Percentiles rank a stretch among this genome's conserved stretches.
Conservation (phyloP, 2,797 vertebrate species). For the Paguma larvata region DNA sequence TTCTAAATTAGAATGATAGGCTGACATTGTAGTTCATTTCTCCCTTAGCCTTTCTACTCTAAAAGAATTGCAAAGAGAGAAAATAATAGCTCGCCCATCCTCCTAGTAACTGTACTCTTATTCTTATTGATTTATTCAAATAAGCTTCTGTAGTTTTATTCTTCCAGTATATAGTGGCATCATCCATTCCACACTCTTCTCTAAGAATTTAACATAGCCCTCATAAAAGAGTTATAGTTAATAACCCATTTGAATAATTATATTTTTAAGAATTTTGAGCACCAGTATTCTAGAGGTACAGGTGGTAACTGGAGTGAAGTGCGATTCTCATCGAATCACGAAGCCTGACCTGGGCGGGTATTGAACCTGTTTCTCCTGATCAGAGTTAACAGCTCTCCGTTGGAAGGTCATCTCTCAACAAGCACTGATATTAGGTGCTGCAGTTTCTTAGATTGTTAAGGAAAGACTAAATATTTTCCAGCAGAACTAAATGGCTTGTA, state of each 20-base stretch:
- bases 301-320: background rate
- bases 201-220: background rate
- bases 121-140: background rate
- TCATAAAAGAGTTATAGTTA: background rate
- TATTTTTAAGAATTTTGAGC: slow-evolving; percentile 32
- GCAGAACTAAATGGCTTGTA: background rate
- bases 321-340: background rate
- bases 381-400: background rate
- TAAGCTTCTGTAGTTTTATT: background rate
- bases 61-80: background rate
- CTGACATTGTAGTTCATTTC: background rate
- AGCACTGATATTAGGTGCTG: background rate
- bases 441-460: background rate
- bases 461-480: background rate
- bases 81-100: background rate
- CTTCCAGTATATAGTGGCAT: background rate
- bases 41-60: background rate
- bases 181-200: background rate
- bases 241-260: background rate
- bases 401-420: background rate
- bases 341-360: background rate
- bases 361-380: background rate
- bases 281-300: background rate
- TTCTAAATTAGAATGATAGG: background rate
- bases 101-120: background rate